Base-by-base conservation (phyloP, 2,113 vertebrate species). In the Sander lucioperca region DNA sequence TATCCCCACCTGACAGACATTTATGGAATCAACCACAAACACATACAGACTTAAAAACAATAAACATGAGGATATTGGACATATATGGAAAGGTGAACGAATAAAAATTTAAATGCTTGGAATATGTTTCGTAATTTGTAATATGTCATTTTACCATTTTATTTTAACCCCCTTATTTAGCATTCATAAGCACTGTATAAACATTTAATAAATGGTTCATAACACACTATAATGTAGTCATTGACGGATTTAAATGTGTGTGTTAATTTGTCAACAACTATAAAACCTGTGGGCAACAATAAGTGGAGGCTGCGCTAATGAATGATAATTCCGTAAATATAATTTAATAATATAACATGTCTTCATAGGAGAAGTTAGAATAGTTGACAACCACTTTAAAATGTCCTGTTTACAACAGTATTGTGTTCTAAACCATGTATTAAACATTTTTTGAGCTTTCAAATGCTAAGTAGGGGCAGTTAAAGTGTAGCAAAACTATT, bases 1-100 rank as follows among this genome's bases (percentile, higher is more conserved):
- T 21, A 61, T 18, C 65, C 65, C 53, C 59, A 69, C 16, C 62
- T 21, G 43, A 78, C 16, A 30, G 50, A 54, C 67, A 53, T 36
- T 69, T 53, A n/a, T 53, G 48, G 54, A 72, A n/a, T 67, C 58
- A 30, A 15, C 21, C 21, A 33, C 27, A 10, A 48, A 15, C 58
- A 74, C 74, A n/a, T 3, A 59, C 27, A 56, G 45, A 65, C 57
- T 74, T 14, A 56, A 14, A 0, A 25, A 64, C 39, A 48, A 39
- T 1, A 2, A 27, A 59, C 79, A 39, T 0, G 76, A 63, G 2
- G 51, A 10, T 0, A 23, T 14, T 1, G 2, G 25, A 58, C 59
- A 65, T 3, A 53, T 12, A 39, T n/a, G 13, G 33, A 50, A 10
- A 4, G 13, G 45, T 13, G 48, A 48, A 70, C 61, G 5, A 19